Percentiles rank a stretch among this genome's conserved stretches.
Evolutionary conservation across 2,797 vertebrate genomes (phyloP).

Genomic region (Mormyrus hasselquistii): DNA sequence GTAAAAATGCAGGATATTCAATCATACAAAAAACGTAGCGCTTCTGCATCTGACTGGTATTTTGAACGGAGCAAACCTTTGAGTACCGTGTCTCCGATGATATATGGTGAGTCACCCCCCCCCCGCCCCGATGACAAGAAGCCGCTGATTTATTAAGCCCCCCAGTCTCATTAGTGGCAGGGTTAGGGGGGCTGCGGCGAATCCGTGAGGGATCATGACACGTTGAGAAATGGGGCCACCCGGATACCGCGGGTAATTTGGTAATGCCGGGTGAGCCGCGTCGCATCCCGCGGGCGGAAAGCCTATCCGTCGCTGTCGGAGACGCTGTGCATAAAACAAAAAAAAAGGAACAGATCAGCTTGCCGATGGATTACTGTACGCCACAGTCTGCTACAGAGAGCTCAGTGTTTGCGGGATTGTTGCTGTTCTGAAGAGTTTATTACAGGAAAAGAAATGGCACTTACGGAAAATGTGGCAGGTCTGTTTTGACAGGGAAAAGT

Average conservation of each 20-base stretch:
- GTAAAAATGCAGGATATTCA: not conserved
- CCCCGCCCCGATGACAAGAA: not conserved
- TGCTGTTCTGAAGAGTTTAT: not conserved
- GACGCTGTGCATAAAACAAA: not conserved
- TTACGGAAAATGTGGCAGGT: not conserved
- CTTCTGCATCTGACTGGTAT: not conserved
- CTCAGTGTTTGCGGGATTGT: not conserved
- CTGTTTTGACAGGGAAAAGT: not conserved
- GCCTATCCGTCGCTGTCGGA: not conserved
- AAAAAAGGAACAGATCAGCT: not conserved
- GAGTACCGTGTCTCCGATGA: not conserved
- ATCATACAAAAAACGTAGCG: not conserved
- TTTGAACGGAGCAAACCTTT: not conserved
- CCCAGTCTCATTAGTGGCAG: conserved; percentile 1
- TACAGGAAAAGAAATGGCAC: not conserved
- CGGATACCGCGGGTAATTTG: conserved; percentile 48
- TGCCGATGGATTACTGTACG: not conserved
- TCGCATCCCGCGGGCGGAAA: conserved; percentile 17
- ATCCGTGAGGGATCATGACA: conserved; percentile 45
- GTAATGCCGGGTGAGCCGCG: conserved; percentile 41
- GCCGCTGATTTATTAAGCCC: conserved; percentile 4
- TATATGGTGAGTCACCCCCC: not conserved
- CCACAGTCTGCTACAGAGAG: not conserved
- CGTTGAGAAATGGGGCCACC: conserved; percentile 41
- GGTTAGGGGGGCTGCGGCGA: conserved; percentile 30